These are phyloP conservation scores for Philhelius pedissequus DNA, from an alignment of 2,888 invertebrate species.

Conservation along the genomic window DNA sequence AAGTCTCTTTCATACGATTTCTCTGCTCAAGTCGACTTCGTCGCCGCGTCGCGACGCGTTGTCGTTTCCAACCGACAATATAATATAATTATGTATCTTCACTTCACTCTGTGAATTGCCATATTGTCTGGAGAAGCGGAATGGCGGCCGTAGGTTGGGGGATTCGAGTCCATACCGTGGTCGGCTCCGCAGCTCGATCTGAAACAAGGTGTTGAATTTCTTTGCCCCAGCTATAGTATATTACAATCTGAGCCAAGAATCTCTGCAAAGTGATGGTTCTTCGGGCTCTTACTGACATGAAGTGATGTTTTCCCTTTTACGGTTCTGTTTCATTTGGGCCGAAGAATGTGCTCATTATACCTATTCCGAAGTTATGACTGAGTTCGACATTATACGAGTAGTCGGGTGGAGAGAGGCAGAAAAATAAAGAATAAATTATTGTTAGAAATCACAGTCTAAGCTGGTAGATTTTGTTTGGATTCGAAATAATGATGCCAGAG, in stretches of 20 bases:
- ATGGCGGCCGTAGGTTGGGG: background rate
- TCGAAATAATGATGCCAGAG: constrained; percentile 42
- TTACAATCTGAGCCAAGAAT: constrained; percentile 44
- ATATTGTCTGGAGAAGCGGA: background rate
- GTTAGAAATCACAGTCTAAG: constrained; percentile 5
- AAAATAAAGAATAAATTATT: background rate
- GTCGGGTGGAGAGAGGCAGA: constrained; percentile 36
- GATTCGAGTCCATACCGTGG: no score
- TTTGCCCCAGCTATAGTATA: constrained; percentile 34
- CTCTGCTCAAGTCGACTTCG: background rate
- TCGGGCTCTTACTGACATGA: constrained; percentile 11
- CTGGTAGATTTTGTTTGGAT: constrained; percentile 39
- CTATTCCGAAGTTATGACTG: constrained; percentile 12
- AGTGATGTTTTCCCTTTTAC: background rate
- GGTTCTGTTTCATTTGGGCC: constrained; percentile 48
- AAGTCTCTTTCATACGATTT: constrained; percentile 11
- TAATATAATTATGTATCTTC: constrained; percentile 63
- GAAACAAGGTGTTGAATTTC: constrained; percentile 67
- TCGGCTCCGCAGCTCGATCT: constrained; percentile 9
- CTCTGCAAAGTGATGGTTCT: background rate
- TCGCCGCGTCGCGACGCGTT: background rate
- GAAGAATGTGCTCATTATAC: constrained; percentile 59
- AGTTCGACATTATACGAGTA: constrained; percentile 17
- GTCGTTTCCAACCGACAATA: constrained; percentile 55
- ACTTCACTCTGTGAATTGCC: constrained; percentile 6